Evolutionary conservation across 2,797 vertebrate genomes (phyloP), one percentile per base, ranked within the genome.

Genomic region (Oreonectes daqikongensis): DNA sequence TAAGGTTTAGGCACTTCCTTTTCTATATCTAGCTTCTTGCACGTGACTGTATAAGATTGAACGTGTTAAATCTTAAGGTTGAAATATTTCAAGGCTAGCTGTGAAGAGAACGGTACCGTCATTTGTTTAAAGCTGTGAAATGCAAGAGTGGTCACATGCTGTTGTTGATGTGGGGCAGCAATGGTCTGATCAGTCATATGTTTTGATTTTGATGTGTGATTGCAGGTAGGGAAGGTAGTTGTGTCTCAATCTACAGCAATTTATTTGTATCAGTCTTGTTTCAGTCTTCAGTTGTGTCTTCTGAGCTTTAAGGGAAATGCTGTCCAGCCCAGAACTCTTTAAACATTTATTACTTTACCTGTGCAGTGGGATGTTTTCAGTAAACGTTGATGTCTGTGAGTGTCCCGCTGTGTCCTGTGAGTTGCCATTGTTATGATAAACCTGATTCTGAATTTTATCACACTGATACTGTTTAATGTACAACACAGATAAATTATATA

Each of bases 101-200:
- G 30, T 32, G 30, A 32, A 32, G 7, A 32, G 30, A 32, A 32
- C 2, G 28, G 28, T 32, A 32, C 5, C 7, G 30, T 32, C 30
- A 5, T 32, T 5, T 32, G 30, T 32, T 32, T 42, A 52, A 20
- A 79, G 68, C n/a, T 52, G 30, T 67, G 65, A 68, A 76, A 68
- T 59, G 65, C 83, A 72, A 71, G 75, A 81, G 81, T 59, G 83
- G 81, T 87, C 86, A 86, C 84, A 70, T 83, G 88, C 17, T 60
- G 66, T 85, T 26, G 11, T 79, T 67, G 77, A 83, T 82, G 26
- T 77, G 74, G 69, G 61, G 82, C 75, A 24, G 75, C 75, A 44
- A 57, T 79, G 82, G 89, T 88, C 86, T 89, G 89, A 89, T 83
- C 66, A 55, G 64, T n/a, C n/a, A n/a, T n/a, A n/a, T n/a, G n/a